Evolutionary conservation across 2,888 invertebrate genomes (phyloP), one percentile per base, ranked within the genome.

Genomic region (Patella pellucida): DNA sequence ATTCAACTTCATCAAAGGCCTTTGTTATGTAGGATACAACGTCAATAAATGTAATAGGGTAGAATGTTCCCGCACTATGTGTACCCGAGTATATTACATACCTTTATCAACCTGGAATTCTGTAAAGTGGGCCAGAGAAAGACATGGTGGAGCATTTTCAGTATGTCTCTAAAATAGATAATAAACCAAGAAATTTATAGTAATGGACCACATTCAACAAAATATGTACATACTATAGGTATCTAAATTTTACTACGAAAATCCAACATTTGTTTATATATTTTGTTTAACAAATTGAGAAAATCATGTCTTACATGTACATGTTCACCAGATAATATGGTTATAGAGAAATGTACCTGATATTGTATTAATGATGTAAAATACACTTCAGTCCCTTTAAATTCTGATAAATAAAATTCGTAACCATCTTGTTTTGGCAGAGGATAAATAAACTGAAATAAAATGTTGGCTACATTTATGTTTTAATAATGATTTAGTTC

Each of bases 391-490:
- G 86, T 84, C 15, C 85, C 86, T 72, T 82, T 82, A 78, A 88
- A 88, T 82, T 88, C 88, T 72, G 88, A 85, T 69, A 89, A 77
- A 62, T 87, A 85, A 78, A 89, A 89, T 79, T 90, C 89, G 81
- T 85, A 88, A 11, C 90, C 90, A 82, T 87, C 85, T 41, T 84
- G 83, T 76, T 88, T 84, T 19, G 89, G 90, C 27, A 91, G 69
- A 50, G 90, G 87, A 72, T 86, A 90, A 12, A 90, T 76, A 82
- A 91, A 91, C 87, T 89, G 84, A 78, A 86, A 84, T 4, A 79
- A 70, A 78, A 31, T 9, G 5, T 41, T 9, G 5, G 9, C 41
- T 41, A 41, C 41, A 41, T 41, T 41, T 41, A 41, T 41, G 41
- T 41, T 41, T 41, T 41, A 41, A 5, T 41, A 41, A 41, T 9